Conservation (phyloP, 2,888 invertebrate genomes). For the Cancer borealis region DNA sequence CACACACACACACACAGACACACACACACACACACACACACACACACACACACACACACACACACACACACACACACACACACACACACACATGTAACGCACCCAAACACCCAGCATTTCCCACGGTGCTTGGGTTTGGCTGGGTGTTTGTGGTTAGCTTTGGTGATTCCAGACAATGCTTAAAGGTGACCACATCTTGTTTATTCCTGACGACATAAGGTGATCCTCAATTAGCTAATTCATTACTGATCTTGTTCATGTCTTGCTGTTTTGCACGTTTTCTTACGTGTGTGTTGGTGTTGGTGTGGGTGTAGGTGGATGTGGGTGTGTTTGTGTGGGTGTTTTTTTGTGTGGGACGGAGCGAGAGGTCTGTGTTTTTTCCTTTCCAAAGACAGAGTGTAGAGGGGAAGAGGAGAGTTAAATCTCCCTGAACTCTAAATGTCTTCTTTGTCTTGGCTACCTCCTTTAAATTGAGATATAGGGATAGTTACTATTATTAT, state of each 20-base stretch:
- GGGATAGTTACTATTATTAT: no score
- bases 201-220: neutral
- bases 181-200: neutral
- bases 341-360: neutral
- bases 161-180: neutral
- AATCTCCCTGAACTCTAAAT: no score
- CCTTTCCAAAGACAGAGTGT: no score
- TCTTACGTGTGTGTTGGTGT: neutral
- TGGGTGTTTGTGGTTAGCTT: neutral
- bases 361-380: no score
- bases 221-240: neutral
- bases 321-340: neutral
- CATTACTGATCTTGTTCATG: neutral
- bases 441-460: no score
- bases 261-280: neutral
- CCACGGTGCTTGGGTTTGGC: neutral
- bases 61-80: conserved; percentile 43
- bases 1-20: conserved; percentile 35
- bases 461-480: no score
- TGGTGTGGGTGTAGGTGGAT: neutral
- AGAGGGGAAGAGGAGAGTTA: no score
- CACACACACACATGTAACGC: neutral
- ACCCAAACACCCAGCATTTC: neutral
- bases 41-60: conserved; percentile 5
- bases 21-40: conserved; percentile 27